These are phyloP conservation scores for Scolopax rusticola DNA, from an alignment of 2,797 vertebrate genomes.

Conservation along the genomic window DNA sequence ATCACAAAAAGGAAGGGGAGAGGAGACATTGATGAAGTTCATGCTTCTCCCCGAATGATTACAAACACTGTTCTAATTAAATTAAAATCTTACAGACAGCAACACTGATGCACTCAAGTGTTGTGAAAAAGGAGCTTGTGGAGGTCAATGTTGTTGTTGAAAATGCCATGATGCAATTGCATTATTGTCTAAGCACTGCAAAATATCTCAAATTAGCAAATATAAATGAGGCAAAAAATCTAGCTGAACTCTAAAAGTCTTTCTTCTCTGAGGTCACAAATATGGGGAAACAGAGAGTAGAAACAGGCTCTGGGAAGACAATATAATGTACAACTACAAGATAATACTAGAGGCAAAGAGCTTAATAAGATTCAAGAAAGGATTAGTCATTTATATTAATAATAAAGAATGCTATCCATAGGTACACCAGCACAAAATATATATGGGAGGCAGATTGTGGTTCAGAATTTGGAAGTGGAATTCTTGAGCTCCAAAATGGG, in stretches of 20 bases:
- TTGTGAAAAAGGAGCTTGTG: neutral
- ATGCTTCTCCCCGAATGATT: conserved; percentile 12
- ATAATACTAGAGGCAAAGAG: neutral
- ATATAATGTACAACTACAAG: neutral
- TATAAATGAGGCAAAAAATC: neutral
- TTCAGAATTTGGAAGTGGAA: neutral
- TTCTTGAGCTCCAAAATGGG: neutral
- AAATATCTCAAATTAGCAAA: conserved; percentile 34
- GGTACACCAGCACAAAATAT: neutral
- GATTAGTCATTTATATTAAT: neutral
- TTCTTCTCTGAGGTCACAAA: neutral
- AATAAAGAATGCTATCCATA: neutral
- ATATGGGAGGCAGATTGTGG: neutral
- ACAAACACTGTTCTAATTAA: conserved; percentile 57
- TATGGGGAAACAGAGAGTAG: neutral
- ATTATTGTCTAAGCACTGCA: neutral
- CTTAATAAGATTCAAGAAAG: neutral
- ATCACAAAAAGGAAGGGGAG: neutral
- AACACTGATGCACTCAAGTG: conserved; percentile 21
- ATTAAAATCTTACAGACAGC: conserved; percentile 43
- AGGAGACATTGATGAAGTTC: neutral
- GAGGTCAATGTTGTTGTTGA: conserved; percentile 16
- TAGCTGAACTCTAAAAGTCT: neutral
- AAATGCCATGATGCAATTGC: neutral
- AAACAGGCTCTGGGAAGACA: neutral